Base-by-base conservation (phyloP, 2,113 vertebrate species). In the Clarias magur region DNA sequence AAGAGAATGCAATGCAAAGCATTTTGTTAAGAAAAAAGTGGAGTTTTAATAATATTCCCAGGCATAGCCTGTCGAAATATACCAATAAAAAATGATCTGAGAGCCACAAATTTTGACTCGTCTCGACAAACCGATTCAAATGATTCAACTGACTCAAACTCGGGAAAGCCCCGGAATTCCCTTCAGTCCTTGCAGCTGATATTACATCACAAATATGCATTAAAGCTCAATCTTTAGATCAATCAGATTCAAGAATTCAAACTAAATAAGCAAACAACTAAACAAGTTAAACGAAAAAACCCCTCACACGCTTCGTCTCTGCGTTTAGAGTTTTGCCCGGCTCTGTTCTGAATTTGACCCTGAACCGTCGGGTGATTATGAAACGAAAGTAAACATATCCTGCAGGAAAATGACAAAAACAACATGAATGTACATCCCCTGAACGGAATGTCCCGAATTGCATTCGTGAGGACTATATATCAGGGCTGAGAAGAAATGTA, bases 341-440 rank as follows among this genome's bases (percentile, higher is more conserved):
- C 1, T 23, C 7, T 57, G 27, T 19, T 79, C 57, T 3, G 7
- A 16, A 11, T 11, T 30, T 79, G 25, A 79, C 75, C 75, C 53
- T 79, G 25, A 79, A 30, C 57, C 76, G 9, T 56, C 23, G n/a
- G 27, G 78, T 30, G 78, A 34, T 80, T 80, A 34, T 80, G 78
- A 80, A 80, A 59, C n/a, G 17, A 80, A 15, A 34, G 78, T 80
- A 59, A 59, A 59, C 56, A 80, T 34, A 27, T 21, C 54, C 78
- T 59, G 17, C 56, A 59, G 56, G 10, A 78, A n/a, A 80, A 11
- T 5, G 75, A 56, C n/a, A 21, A 57, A 80, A 80, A 57, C 25
- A n/a, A 2, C 12, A 8, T 8, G 53, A 56, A 3, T 27, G 11
- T 7, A 78, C 48, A 8, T 56, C 75, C 48, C 53, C 3, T 48